Base-by-base conservation (phyloP, 2,797 vertebrate genomes). In the Melanotaenia parkinsoni region DNA sequence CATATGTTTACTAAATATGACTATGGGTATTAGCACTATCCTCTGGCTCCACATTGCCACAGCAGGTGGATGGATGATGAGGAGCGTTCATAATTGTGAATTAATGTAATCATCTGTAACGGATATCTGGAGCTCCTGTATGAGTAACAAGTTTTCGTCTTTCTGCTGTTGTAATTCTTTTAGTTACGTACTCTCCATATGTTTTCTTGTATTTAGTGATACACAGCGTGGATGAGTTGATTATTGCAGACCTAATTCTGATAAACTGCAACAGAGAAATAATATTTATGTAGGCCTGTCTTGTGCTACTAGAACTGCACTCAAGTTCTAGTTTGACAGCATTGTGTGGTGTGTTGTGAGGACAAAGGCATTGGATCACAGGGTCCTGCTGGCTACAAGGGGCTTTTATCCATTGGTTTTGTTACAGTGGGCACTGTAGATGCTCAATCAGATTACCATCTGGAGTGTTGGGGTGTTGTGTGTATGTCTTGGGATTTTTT, bases 51-150 rank as follows among this genome's bases (percentile, higher is more conserved):
- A 90, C 90, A 84, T 59, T 83, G 90, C 86, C 90, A 74, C 90
- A 92, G 92, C 91, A 91, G 92, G 92, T 81, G 83, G 89, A 91
- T 74, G 53, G 90, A 88, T 86, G 84, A 84, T 90, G 86, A 87
- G 65, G 69, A 81, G 83, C 54, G 24, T 58, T 87, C 82, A 74
- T 92, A 90, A 94, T 91, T 91, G 84, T 77, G 76, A 88, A 90
- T 87, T 90, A 87, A 93, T 92, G 90, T 84, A 77, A 77, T 93
- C 88, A 90, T 91, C 85, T 82, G 67, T 83, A 81, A 77, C 72
- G 73, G 80, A 89, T 83, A 89, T 79, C 74, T 18, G 22, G 65
- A 82, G 82, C 78, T 63, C 63, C 77, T 58, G 86, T 30, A 30
- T 58, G 37, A 24, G 50, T 76, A 82, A 83, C 30, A 2, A 84